phyloP scores from a whole-genome alignment of 1,140 invertebrate genomes.

The Nomia melanderi region DNA sequence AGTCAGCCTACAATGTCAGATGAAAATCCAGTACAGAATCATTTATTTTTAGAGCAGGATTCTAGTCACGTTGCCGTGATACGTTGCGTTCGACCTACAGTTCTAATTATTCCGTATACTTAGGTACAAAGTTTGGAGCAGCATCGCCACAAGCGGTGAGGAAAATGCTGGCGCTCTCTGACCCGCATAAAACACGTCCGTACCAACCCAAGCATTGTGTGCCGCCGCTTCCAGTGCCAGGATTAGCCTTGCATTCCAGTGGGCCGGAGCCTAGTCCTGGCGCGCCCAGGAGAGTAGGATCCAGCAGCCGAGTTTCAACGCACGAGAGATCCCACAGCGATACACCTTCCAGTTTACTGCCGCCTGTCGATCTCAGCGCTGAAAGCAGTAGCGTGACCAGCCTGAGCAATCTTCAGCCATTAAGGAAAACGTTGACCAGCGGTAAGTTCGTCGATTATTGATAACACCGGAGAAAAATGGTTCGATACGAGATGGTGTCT shows the following conservation, averaged over 20 bases:
- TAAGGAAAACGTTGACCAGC: conserved; percentile 92
- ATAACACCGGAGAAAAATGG: conserved; percentile 53
- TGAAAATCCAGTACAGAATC: too few species aligned
- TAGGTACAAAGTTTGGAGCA: conserved; percentile 89
- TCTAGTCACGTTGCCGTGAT: too few species aligned
- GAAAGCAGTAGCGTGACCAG: conserved; percentile 98
- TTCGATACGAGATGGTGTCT: conserved; percentile 61
- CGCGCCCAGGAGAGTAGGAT: conserved; percentile 85
- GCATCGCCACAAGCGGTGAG: conserved; percentile 97
- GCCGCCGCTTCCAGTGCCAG: conserved; percentile 80
- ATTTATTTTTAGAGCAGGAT: too few species aligned
- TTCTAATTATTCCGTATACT: background rate
- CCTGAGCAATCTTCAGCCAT: conserved; percentile 90
- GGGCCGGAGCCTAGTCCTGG: conserved; percentile 84
- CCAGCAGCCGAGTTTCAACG: conserved; percentile 83
- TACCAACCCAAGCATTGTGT: conserved; percentile 88
- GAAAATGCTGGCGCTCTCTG: conserved; percentile 94
- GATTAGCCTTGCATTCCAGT: conserved; percentile 76
- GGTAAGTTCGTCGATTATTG: conserved; percentile 82
- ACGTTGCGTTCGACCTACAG: background rate
- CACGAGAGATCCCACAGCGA: conserved; percentile 96
- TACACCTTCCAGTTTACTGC: conserved; percentile 88
- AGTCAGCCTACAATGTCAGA: background rate
- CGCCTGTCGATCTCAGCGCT: conserved; percentile 94
- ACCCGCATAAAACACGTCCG: conserved; percentile 92